Evolutionary conservation across 2,113 vertebrate genomes (phyloP).

Genomic region (Heterotis niloticus): DNA sequence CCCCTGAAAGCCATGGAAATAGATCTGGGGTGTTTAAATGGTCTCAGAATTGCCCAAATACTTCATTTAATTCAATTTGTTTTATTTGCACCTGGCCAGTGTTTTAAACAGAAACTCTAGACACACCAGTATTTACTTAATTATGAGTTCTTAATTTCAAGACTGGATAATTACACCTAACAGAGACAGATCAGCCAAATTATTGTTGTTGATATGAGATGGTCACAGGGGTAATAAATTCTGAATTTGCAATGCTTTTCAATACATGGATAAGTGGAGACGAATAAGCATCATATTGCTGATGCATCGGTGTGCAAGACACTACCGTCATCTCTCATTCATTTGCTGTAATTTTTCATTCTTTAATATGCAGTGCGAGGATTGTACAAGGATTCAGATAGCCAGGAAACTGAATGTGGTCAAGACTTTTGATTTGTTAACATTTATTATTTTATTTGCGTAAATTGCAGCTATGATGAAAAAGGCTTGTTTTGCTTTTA

Average conservation of each 20-base stretch:
- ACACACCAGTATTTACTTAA: neutral
- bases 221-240: neutral
- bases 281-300: too few species aligned
- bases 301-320: too few species aligned
- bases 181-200: neutral
- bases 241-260: slow-evolving; percentile 1
- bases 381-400: too few species aligned
- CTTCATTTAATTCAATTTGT: slow-evolving; percentile 4
- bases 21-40: neutral
- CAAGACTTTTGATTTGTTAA: too few species aligned
- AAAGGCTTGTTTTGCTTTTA: too few species aligned
- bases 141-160: neutral
- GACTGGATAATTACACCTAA: neutral
- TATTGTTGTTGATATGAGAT: neutral
- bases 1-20: neutral
- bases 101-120: neutral
- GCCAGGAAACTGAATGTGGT: too few species aligned
- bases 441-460: too few species aligned
- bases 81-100: neutral
- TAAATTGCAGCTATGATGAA: too few species aligned
- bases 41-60: neutral
- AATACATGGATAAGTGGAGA: too few species aligned
- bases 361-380: too few species aligned
- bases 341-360: too few species aligned
- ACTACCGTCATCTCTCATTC: too few species aligned